Percentiles rank a stretch among this genome's conserved stretches.
Evolutionary conservation across 2,113 vertebrate species (phyloP).

Genomic region (Neolamprologus fasciatus): DNA sequence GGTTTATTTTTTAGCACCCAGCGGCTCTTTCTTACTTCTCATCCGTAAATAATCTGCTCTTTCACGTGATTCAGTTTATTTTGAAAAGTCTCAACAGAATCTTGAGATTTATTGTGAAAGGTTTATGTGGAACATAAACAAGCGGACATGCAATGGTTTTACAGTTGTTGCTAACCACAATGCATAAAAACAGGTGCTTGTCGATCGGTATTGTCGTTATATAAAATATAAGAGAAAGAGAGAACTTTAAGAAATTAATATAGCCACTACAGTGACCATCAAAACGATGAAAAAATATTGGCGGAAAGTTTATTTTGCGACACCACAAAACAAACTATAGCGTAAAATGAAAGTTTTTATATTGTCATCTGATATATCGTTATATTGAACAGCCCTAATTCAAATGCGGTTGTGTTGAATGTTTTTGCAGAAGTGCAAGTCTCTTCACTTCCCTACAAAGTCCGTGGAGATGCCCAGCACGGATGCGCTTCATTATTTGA

Average conservation of each 20-base stretch:
- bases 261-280: fast-evolving
- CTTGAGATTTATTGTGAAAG: background rate
- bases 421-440: conserved; percentile 48
- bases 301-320: fast-evolving
- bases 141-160: too few relatives aligned
- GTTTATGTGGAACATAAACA: background rate
- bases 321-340: fast-evolving
- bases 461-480: conserved; percentile 46
- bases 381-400: background rate
- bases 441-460: conserved; percentile 42
- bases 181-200: fast-evolving
- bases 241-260: background rate
- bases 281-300: fast-evolving
- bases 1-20: background rate
- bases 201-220: fast-evolving
- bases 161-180: background rate
- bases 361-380: background rate
- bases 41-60: background rate
- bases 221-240: background rate
- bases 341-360: background rate
- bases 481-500: conserved; percentile 56
- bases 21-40: background rate
- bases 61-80: background rate
- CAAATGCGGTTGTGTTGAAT: background rate
- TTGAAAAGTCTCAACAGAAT: background rate